Base-by-base conservation (phyloP, 2,113 vertebrate genomes). In the Delphinapterus leucas region DNA sequence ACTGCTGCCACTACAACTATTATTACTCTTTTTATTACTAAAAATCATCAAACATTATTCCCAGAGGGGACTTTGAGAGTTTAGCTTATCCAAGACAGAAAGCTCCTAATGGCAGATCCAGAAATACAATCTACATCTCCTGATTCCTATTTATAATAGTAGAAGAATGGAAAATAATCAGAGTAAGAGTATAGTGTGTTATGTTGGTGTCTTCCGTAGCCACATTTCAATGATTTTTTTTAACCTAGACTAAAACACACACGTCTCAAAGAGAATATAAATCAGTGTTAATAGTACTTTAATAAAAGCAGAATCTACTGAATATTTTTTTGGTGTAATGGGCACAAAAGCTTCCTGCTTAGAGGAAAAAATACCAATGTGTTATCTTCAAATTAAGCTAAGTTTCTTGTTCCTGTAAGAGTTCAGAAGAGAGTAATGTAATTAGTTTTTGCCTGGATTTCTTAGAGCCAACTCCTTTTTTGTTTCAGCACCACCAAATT, bases 401-500 rank as follows among this genome's bases (percentile, higher is more conserved):
- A 21, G 13, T 76, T 28, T 71, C 47, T 74, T 74, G 31, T 8
- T 86, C 67, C 17, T 60, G 0, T 44, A 15, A n/a, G 70, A 55
- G 21, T 81, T 93, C 12, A 65, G 47, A 65, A 61, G 44, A 60
- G 7, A 41, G 18, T 13, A 7, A 13, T 6, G 33, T 23, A 28
- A 41, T 49, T 15, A 0, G 20, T 26, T 47, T 36, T 26, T 36
- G 4, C n/a, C 0, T 13, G 14, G 20, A 41, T 47, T 26, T 93
- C 86, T 83, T 25, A 84, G 13, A 23, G 44, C 44, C n/a, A 23
- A 2, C 71, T 77, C 44, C 17, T 3, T 84, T 86, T 80, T 31
- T 68, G 6, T 95, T 83, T 25, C 93, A 99, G 99, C 99, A 41
- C 99, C 99, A 93, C 99, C 99, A 61, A 99, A 99, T 98, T 99